Evolutionary conservation across 2,113 vertebrate genomes (phyloP).

Genomic region (Furnarius figulus): DNA sequence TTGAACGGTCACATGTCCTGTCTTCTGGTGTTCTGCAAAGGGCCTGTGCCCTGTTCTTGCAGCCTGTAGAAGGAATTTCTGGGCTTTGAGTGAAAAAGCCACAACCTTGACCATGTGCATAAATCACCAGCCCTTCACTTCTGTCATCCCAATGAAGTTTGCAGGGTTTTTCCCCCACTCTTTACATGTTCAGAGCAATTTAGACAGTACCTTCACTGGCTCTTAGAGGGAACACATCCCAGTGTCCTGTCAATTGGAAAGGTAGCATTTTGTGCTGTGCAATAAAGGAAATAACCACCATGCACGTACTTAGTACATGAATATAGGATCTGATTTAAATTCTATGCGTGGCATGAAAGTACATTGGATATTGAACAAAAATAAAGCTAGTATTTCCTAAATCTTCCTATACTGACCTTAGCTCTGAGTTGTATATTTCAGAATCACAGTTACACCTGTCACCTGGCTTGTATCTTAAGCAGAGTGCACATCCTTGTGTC

Average conservation of each 20-base stretch:
- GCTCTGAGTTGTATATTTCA: not conserved
- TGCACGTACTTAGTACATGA: fast-evolving
- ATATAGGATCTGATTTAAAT: not conserved
- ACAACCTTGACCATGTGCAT: not conserved
- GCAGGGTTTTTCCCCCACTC: not conserved
- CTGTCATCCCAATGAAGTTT: not conserved
- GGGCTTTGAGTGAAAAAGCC: not conserved
- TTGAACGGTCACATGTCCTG: not conserved
- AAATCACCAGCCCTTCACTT: not conserved
- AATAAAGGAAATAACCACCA: not conserved
- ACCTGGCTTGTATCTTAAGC: not conserved
- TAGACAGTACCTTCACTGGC: not conserved
- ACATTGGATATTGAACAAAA: not conserved
- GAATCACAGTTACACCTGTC: not conserved
- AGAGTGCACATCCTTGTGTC: not conserved
- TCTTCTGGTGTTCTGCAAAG: not conserved
- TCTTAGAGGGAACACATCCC: not conserved
- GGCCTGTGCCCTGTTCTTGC: not conserved
- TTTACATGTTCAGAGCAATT: not conserved
- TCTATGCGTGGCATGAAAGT: not conserved
- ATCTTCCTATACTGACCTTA: not conserved
- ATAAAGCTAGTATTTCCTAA: not conserved
- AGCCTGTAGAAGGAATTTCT: not conserved
- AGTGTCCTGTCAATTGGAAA: not conserved
- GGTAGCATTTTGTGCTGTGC: not conserved